Base-by-base conservation (phyloP, 2,113 vertebrate genomes). In the Trematocara variabile region DNA sequence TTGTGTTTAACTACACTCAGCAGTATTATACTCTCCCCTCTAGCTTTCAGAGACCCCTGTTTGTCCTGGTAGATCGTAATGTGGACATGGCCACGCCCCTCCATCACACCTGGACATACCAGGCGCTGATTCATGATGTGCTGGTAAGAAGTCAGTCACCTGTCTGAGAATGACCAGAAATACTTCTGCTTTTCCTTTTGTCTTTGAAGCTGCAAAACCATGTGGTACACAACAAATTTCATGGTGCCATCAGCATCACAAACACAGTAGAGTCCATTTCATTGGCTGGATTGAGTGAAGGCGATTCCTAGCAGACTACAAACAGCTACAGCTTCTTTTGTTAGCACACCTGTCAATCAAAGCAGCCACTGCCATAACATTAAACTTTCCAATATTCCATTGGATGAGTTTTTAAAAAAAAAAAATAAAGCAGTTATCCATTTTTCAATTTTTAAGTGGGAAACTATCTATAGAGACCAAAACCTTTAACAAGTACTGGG, bases 71-170 rank as follows among this genome's bases (percentile, higher is more conserved):
- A 16, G 99, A 99, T 93, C 97, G 99, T 94, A 99, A 99, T 93
- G 94, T 99, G 94, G 99, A 99, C 95, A 97, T 99, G 97, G 98
- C 99, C 94, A 99, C 98, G 90, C 98, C 98, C 93, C 97, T 99
- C 65, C 99, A 99, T 92, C 99, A 99, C 95, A 98, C 98, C 41
- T 99, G 98, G 98, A 99, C 98, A 85, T 99, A 99, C 95, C 99
- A 99, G 95, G 99, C 98, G 60, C 96, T 99, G 95, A 98, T 99
- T 93, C 99, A 99, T 86, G 98, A 99, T 86, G 98, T 99, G 81
- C 96, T 99, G 98, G 99, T 99, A 96, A 98, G 98, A 37, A 7
- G 0, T 50, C 39, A 34, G 39, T 58, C 54, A 68, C 8, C 25
- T 25, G 30, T 68, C n/a, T 53, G 12, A 52, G 44, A 65, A 14